Conservation (phyloP, 2,113 vertebrate species). For the Plecturocebus donacophilus region DNA sequence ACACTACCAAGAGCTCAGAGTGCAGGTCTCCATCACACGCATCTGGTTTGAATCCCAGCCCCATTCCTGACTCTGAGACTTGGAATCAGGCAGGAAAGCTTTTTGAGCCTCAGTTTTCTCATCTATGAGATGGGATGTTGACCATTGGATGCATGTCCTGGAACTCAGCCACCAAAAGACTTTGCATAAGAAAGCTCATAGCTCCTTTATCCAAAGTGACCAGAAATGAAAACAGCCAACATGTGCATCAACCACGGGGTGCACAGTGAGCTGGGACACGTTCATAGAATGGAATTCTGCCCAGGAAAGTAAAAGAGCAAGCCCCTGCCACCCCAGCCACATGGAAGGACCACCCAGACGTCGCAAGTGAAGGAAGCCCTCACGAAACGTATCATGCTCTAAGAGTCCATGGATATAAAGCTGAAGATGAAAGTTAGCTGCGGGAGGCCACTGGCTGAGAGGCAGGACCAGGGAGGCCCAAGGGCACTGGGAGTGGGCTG, state of each 20-base stretch:
- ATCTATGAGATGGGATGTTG: rapidly evolving
- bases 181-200: rapidly evolving
- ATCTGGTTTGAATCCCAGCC: background rate
- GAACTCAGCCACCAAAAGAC: background rate
- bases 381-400: rapidly evolving
- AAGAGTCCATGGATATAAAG: rapidly evolving
- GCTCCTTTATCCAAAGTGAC: background rate
- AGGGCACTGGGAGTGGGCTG: rapidly evolving
- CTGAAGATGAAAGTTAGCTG: too few species aligned
- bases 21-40: background rate
- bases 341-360: rapidly evolving
- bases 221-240: background rate
- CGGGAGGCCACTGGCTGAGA: rapidly evolving
- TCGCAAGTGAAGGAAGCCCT: background rate
- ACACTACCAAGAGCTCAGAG: background rate
- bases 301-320: rapidly evolving
- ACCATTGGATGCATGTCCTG: rapidly evolving
- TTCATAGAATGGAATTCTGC: rapidly evolving
- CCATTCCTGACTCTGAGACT: too few species aligned
- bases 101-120: background rate
- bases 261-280: rapidly evolving
- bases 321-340: background rate
- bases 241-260: rapidly evolving
- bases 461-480: rapidly evolving
- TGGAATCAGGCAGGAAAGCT: background rate